These are phyloP conservation scores for Cynocephalus volans DNA, from an alignment of 2,113 vertebrate species.

Conservation along the genomic window DNA sequence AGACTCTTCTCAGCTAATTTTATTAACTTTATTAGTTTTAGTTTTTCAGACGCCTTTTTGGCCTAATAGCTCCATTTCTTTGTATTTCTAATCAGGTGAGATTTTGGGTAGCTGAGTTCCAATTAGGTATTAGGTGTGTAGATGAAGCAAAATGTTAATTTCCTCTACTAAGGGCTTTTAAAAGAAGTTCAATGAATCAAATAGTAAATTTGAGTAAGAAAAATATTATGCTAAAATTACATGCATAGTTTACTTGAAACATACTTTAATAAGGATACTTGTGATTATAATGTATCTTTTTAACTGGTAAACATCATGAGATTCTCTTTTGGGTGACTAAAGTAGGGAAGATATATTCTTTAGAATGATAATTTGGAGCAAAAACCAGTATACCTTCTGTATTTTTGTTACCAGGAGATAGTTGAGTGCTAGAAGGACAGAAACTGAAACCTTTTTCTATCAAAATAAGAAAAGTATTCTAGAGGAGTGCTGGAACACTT, in stretches of 20 bases:
- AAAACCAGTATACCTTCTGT: background rate
- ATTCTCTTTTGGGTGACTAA: background rate
- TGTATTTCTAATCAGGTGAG: conserved; percentile 33
- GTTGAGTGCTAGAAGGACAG: background rate
- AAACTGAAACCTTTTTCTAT: background rate
- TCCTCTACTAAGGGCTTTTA: background rate
- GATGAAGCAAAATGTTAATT: conserved; percentile 1
- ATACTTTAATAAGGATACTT: background rate
- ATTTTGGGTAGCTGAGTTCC: background rate
- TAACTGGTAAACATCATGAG: background rate
- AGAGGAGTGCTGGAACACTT: too few relatives aligned
- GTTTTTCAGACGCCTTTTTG: background rate
- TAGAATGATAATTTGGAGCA: background rate
- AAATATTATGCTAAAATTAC: background rate
- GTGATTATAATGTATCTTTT: background rate
- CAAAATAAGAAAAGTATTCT: too few relatives aligned
- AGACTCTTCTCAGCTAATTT: background rate
- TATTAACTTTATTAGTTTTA: background rate
- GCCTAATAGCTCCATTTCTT: background rate
- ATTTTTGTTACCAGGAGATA: background rate
- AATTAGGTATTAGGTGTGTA: background rate
- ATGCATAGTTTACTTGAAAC: background rate
- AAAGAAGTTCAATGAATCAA: background rate
- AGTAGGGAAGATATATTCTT: background rate
- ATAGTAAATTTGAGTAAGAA: background rate